A percentile compares a stretch with the other conserved stretches of the same genome.
Conservation (phyloP, 2,888 invertebrate genomes). For the Hemicrepidius hirtus region DNA sequence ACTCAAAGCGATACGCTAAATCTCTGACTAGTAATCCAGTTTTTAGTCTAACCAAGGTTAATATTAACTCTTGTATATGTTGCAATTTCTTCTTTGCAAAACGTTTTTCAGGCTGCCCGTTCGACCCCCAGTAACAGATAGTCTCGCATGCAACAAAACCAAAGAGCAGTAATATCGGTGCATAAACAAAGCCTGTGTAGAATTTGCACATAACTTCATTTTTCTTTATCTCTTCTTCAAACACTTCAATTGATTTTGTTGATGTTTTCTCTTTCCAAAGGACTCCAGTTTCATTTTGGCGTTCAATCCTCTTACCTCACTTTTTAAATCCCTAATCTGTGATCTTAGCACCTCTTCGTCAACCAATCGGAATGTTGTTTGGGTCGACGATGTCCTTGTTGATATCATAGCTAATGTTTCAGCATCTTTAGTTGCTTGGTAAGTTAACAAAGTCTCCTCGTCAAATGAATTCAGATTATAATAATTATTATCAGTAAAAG, state of each 20-base stretch:
- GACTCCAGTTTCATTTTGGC: too few species aligned
- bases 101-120: background rate
- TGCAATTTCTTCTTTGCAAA: background rate
- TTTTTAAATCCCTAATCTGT: too few species aligned
- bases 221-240: background rate
- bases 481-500: too few species aligned
- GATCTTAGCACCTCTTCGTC: too few species aligned
- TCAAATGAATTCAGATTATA: too few species aligned
- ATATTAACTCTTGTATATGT: background rate
- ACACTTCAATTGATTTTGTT: background rate
- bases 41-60: background rate
- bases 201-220: background rate
- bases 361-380: too few species aligned
- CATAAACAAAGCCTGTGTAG: slow-evolving; percentile 16
- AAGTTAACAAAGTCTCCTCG: too few species aligned
- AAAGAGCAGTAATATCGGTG: slow-evolving; percentile 1
- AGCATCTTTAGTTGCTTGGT: too few species aligned
- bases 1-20: background rate
- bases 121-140: background rate
- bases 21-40: background rate
- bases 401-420: too few species aligned
- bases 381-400: too few species aligned
- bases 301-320: too few species aligned
- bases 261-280: too few species aligned
- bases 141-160: background rate